Conservation (phyloP, 2,888 invertebrate genomes). For the Sabatieria punctata region DNA sequence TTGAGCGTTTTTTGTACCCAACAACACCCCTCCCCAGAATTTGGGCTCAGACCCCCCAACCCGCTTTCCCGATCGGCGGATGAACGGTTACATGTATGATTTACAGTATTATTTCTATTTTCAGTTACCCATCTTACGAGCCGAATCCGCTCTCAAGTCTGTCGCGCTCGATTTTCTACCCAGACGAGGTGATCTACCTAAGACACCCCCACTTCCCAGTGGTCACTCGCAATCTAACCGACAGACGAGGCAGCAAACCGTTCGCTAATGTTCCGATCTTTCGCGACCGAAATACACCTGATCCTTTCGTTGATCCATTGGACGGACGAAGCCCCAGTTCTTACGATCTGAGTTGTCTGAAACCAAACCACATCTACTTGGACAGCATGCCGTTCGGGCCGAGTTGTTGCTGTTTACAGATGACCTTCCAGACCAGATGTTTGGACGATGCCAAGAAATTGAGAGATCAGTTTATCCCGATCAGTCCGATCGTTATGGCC, state of each 20-base stretch:
- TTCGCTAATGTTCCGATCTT: conserved; percentile 7
- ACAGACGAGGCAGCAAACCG: conserved; percentile 5
- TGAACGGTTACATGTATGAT: too few relatives aligned
- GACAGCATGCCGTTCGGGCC: conserved; percentile 97
- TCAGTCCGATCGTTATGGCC: conserved; percentile 91
- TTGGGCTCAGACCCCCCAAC: too few relatives aligned
- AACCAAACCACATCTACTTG: conserved; percentile 39
- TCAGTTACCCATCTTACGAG: too few relatives aligned
- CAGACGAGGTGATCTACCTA: conserved; percentile 6
- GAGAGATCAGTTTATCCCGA: conserved; percentile 81
- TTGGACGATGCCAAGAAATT: conserved; percentile 44
- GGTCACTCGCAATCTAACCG: background rate
- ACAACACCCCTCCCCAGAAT: too few relatives aligned
- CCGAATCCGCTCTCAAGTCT: background rate
- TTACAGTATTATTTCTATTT: too few relatives aligned
- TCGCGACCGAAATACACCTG: conserved; percentile 5
- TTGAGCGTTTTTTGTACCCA: too few relatives aligned
- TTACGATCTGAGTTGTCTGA: background rate
- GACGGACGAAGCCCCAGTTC: background rate
- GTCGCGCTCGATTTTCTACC: conserved; percentile 4
- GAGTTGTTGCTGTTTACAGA: conserved; percentile 90
- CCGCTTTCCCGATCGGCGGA: too few relatives aligned
- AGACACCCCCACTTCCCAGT: background rate
- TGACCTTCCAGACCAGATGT: conserved; percentile 41
- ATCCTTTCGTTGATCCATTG: conserved; percentile 2